Evolutionary conservation across 1,140 invertebrate species (phyloP), one percentile per base, ranked within the genome.

Genomic region (Agraylea sexmaculata): DNA sequence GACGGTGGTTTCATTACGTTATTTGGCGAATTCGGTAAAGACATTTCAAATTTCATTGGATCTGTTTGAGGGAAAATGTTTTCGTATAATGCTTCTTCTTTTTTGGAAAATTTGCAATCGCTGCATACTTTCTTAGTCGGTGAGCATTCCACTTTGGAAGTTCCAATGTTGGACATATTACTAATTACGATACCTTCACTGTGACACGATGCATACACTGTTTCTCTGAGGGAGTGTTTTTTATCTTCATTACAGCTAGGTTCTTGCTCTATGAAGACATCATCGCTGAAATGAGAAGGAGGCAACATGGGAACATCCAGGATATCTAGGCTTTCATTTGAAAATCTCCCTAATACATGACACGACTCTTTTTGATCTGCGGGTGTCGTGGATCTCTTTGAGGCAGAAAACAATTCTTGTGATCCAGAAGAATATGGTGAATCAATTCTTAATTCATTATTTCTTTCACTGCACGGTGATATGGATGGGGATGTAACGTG

Each of bases 371-470:
- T 19, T 2, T 39, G 43, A 16, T 31, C 51, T 7, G 55, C 51
- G 11, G 57, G 57, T 28, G 59, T 61, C 12, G 50, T 55, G 1
- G 59, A 60, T 8, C 53, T 49, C 35, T 58, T 38, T 19, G 57
- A 58, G 18, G 60, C 55, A 6, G 59, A 58, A 29, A 53, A 61
- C 8, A 57, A 51, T 51, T 62, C 59, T 23, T 46, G 46, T 36
- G 46, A 47, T 37, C 40, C 43, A n/a, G 38, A 34, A 2, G 32
- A 25, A 39, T 46, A 46, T 13, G 37, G 41, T 10, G 33, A 41
- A 29, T 20, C 41, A 2, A 30, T 42, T 41, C 40, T 40, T n/a
- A 37, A 37, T 21, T 42, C 46, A n/a, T 32, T 16, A 36, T 40
- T 45, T 23, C 43, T 35, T 22, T 45, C 43, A 33, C 46, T 45